Evolutionary conservation across 2,888 invertebrate species (phyloP), one percentile per base, ranked within the genome.

Genomic region (Tinea semifulvella): DNA sequence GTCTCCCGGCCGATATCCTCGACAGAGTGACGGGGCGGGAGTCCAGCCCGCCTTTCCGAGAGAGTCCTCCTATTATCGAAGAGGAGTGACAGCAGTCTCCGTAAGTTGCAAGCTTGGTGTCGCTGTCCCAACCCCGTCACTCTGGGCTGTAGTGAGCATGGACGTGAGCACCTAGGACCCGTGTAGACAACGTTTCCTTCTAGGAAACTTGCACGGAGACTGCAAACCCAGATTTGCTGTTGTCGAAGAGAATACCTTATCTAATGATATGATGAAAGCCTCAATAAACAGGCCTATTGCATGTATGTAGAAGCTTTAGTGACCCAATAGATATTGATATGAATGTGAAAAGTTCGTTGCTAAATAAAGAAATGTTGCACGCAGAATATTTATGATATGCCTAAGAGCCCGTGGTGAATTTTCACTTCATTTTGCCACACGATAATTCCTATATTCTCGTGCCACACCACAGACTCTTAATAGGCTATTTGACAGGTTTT

Each of bases 81-180:
- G 61, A 65, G 55, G 71, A 75, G 71, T 73, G 75, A 79, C 79
- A 74, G 46, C 65, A 63, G 63, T 57, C 72, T 52, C 67, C 68
- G 79, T 79, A 79, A 79, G 79, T 75, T 60, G 50, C 50, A 56
- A 52, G 52, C 55, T 72, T 65, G 75, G 68, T 76, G 75, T 27
- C 42, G 75, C 68, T 76, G 75, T 27, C 42, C 42, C 42, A 11
- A 26, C 70, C 68, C 70, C 54, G 68, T 68, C 74, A 75, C 75
- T 64, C 61, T 72, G 74, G 76, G 61, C 62, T 11, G 20, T 43
- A 43, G 43, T 40, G 40, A 40, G 40, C 40, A 40, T 40, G 40
- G 22, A 40, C 20, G 22, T 22, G 36, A 16, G 18, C 36, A 36
- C 36, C 36, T 18, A 13, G 11, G 27, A 31, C 17, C 36, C 36